Evolutionary conservation across 2,797 vertebrate species (phyloP).

Genomic region (Arnoldichthys spilopterus): DNA sequence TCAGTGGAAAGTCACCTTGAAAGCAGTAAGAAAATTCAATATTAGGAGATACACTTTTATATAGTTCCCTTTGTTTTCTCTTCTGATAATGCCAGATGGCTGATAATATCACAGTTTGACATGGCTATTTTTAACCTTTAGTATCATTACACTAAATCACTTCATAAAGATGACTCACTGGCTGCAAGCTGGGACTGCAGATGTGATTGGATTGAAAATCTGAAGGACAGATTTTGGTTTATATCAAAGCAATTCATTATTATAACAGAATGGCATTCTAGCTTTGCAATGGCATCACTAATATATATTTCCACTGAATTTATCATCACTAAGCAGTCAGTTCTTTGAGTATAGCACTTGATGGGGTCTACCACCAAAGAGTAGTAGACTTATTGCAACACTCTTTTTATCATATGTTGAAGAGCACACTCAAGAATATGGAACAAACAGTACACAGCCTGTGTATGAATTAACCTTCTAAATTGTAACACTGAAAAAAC

Average conservation of each 20-base stretch:
- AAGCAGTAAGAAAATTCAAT: slow-evolving; percentile 19
- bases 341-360: background rate
- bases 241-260: slow-evolving; percentile 16
- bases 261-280: background rate
- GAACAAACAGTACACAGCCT: background rate
- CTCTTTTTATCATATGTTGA: background rate
- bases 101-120: slow-evolving; percentile 38
- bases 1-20: slow-evolving; percentile 6
- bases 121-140: slow-evolving; percentile 29
- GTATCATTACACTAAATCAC: slow-evolving; percentile 33
- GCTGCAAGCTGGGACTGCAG: background rate
- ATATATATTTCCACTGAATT: background rate
- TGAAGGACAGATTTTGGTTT: background rate
- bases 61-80: slow-evolving; percentile 17
- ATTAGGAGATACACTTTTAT: slow-evolving; percentile 22
- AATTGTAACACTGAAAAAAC: background rate
- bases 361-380: background rate
- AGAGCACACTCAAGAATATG: background rate
- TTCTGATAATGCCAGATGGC: slow-evolving; percentile 39
- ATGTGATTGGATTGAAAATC: background rate
- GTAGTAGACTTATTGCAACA: background rate
- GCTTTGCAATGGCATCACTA: background rate
- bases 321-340: background rate
- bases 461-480: background rate
- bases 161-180: slow-evolving; percentile 16